A percentile compares a stretch with the other conserved stretches of the same genome.
Conservation (phyloP, 2,113 vertebrate species). For the Egretta garzetta region DNA sequence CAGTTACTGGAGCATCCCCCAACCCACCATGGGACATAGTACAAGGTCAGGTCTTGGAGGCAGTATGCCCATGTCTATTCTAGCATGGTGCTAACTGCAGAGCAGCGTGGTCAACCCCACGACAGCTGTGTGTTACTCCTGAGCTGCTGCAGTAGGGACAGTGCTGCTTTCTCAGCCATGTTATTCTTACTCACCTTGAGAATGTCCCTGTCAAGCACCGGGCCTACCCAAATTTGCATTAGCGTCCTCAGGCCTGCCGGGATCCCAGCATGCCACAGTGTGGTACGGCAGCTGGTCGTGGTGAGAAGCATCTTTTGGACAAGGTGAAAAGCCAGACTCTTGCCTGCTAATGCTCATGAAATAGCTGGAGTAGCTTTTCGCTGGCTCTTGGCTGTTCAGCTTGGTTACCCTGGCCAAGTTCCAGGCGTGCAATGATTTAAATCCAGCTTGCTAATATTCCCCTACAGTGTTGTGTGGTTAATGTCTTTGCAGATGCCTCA, state of each 20-base stretch:
- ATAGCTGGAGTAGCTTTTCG: slow-evolving; percentile 3
- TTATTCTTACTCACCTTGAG: not conserved
- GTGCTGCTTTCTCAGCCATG: not conserved
- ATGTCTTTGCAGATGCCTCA: not conserved
- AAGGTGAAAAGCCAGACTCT: slow-evolving; percentile 2
- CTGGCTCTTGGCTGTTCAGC: not conserved
- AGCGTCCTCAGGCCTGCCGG: not conserved
- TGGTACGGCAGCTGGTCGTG: not conserved
- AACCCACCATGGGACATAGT: not conserved
- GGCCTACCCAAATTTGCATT: not conserved
- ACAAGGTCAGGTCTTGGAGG: not conserved
- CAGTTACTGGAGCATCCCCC: not conserved
- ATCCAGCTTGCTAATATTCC: not conserved
- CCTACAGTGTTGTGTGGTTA: not conserved
- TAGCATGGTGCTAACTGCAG: not conserved
- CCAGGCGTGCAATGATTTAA: not conserved
- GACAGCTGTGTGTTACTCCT: not conserved
- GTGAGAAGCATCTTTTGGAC: slow-evolving; percentile 35
- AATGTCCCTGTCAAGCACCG: not conserved
- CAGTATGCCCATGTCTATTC: not conserved
- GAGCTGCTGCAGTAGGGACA: not conserved
- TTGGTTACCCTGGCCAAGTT: not conserved
- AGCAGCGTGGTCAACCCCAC: fast-evolving
- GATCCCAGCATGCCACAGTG: not conserved
- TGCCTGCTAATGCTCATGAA: not conserved